Evolutionary conservation across 1,140 invertebrate species (phyloP).

Genomic region (Helicoverpa zea): DNA sequence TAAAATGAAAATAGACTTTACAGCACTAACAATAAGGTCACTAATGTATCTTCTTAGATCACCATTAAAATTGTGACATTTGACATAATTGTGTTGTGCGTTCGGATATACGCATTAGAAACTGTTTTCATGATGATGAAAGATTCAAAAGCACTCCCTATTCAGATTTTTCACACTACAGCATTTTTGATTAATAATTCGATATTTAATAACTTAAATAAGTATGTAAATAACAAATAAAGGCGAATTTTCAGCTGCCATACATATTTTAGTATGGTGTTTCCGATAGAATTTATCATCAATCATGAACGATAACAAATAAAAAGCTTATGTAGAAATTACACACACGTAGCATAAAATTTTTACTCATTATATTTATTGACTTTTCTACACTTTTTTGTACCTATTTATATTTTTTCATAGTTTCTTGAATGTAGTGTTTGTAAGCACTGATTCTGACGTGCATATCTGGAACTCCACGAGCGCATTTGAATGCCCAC

Average conservation of each 20-base stretch:
- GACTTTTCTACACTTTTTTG: background rate
- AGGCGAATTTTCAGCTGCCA: too few relatives aligned
- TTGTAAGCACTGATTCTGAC: slow-evolving; percentile 75
- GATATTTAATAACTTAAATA: too few relatives aligned
- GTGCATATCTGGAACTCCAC: slow-evolving; percentile 86
- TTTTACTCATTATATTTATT: too few relatives aligned
- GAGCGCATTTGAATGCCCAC: slow-evolving; percentile 87
- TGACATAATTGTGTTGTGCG: slow-evolving; percentile 5
- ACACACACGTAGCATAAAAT: too few relatives aligned
- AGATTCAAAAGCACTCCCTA: background rate
- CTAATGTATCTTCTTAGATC: background rate
- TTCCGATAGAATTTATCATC: too few relatives aligned
- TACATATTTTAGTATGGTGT: too few relatives aligned
- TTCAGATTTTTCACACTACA: too few relatives aligned
- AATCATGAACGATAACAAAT: too few relatives aligned
- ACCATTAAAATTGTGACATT: background rate
- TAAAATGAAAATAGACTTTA: background rate
- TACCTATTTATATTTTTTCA: background rate
- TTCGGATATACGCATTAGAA: slow-evolving; percentile 16
- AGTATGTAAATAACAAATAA: too few relatives aligned
- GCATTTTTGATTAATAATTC: too few relatives aligned
- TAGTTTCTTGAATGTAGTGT: background rate
- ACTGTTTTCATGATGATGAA: background rate
- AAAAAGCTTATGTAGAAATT: too few relatives aligned
- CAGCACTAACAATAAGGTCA: background rate